These are phyloP conservation scores for Brenthis hecate DNA, from an alignment of 2,888 invertebrate genomes.

Conservation along the genomic window DNA sequence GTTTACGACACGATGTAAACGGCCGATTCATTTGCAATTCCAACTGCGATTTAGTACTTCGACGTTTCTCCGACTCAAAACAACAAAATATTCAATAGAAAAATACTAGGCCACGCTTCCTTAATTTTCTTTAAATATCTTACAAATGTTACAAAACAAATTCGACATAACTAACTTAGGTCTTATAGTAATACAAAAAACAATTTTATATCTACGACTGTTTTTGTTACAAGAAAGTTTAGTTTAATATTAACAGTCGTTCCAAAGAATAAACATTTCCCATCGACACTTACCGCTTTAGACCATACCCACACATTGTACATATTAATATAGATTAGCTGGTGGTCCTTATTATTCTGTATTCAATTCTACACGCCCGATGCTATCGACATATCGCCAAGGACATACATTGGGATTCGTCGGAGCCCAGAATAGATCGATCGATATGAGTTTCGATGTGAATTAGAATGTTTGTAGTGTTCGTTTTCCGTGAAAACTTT, in stretches of 20 bases:
- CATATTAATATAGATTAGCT: conserved; percentile 53
- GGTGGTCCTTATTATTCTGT: conserved; percentile 72
- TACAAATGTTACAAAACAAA: too few relatives aligned
- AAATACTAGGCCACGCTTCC: neutral
- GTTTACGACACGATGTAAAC: conserved; percentile 79
- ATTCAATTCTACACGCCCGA: conserved; percentile 62
- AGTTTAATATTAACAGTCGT: neutral
- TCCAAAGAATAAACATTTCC: conserved; percentile 31
- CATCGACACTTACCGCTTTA: conserved; percentile 37
- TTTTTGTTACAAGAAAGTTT: neutral
- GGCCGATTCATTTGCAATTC: conserved; percentile 83
- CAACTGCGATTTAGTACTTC: conserved; percentile 69
- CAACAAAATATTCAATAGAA: conserved; percentile 21
- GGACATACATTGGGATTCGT: conserved; percentile 75
- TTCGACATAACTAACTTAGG: too few relatives aligned
- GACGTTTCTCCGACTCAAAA: conserved; percentile 41
- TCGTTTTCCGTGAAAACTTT: conserved; percentile 50
- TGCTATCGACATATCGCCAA: conserved; percentile 71
- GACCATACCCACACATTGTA: conserved; percentile 39
- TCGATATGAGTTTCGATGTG: conserved; percentile 63
- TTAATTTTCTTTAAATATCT: too few relatives aligned
- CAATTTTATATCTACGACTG: neutral
- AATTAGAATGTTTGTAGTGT: conserved; percentile 60
- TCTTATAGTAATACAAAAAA: too few relatives aligned
- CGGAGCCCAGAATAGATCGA: conserved; percentile 73